Conservation (phyloP, 2,113 vertebrate genomes). For the Coptodon bakossiorum region DNA sequence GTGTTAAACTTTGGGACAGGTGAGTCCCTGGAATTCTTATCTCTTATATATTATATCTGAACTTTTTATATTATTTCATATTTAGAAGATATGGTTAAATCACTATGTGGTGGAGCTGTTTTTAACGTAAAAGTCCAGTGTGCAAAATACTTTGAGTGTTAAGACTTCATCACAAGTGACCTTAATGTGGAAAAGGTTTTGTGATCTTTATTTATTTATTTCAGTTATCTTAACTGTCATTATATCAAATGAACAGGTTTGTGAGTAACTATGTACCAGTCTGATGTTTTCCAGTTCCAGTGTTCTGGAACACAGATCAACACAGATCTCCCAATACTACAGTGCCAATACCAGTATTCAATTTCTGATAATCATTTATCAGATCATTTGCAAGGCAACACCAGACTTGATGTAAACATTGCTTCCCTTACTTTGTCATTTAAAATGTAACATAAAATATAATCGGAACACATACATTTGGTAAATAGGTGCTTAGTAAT, state of each 20-base stretch:
- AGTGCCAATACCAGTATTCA: neutral
- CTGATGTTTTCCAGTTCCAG: neutral
- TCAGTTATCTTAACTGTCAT: neutral
- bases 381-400: neutral
- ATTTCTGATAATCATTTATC: neutral
- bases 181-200: neutral
- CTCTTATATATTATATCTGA: neutral
- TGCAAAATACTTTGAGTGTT: neutral
- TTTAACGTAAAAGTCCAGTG: neutral
- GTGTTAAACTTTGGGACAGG: conserved; percentile 76
- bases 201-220: neutral
- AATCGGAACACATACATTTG: neutral
- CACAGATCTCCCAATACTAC: neutral
- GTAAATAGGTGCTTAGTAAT: neutral
- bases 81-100: neutral
- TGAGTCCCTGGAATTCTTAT: neutral
- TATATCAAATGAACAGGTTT: neutral
- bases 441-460: neutral
- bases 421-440: neutral
- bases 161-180: neutral
- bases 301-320: neutral
- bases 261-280: neutral
- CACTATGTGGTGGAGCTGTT: neutral
- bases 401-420: neutral
- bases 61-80: neutral